Evolutionary conservation across 2,113 vertebrate genomes (phyloP).

Genomic region (Dendrocopos noguchii): DNA sequence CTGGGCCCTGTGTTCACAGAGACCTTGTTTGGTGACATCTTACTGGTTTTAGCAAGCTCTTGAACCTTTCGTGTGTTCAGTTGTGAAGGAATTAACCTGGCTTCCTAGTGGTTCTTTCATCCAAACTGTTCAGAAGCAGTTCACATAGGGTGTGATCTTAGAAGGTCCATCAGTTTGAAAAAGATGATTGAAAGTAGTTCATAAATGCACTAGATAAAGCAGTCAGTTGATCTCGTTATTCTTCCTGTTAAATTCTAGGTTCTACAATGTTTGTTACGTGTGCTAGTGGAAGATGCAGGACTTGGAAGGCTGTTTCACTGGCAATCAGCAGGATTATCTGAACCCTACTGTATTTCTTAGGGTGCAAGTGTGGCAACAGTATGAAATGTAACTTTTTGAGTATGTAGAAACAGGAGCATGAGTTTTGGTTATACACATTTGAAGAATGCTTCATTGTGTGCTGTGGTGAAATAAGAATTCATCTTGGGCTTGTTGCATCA

Average conservation of each 20-base stretch:
- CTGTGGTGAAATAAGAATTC: not conserved
- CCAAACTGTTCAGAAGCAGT: not conserved
- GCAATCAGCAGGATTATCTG: not conserved
- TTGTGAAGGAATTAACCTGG: not conserved
- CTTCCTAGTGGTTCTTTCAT: not conserved
- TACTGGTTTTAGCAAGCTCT: not conserved
- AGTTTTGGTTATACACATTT: rapidly evolving
- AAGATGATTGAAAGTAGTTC: not conserved
- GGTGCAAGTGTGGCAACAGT: not conserved
- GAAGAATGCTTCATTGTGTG: not conserved
- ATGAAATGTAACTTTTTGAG: not conserved
- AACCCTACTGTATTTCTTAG: not conserved
- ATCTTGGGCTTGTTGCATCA: not conserved
- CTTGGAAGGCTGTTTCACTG: not conserved
- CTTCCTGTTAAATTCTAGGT: not conserved
- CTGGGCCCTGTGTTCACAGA: not conserved
- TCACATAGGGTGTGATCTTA: not conserved
- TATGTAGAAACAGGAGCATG: not conserved
- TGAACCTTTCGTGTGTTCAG: not conserved
- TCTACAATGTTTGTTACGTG: rapidly evolving
- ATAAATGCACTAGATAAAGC: not conserved
- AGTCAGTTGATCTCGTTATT: not conserved
- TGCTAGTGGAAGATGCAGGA: not conserved
- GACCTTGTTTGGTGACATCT: conserved; percentile 18
- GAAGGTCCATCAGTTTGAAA: not conserved